Percentiles rank a stretch among this genome's conserved stretches.
phyloP scores from a whole-genome alignment of 2,888 invertebrate species.

The Belgica antarctica region DNA sequence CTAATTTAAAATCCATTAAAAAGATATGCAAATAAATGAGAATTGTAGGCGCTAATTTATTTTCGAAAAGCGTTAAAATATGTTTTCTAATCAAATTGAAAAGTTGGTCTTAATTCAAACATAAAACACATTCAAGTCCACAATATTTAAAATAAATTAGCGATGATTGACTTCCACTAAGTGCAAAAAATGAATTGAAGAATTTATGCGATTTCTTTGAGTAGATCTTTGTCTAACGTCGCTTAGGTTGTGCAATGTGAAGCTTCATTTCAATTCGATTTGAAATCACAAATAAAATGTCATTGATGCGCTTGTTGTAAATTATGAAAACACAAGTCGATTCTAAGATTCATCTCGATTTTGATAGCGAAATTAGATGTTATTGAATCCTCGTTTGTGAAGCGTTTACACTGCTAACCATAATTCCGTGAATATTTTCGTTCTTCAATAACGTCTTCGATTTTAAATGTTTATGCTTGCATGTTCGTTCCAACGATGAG shows the following conservation, averaged over 20 bases:
- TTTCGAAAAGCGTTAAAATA: no score
- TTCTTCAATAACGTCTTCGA: not conserved
- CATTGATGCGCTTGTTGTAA: constrained; percentile 18
- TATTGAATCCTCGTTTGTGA: no score
- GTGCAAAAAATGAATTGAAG: no score
- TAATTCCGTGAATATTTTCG: constrained; percentile 4
- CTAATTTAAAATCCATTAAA: no score
- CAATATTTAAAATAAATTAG: no score
- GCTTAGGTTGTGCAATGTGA: not conserved
- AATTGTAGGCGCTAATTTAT: no score
- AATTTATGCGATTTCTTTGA: constrained; percentile 11
- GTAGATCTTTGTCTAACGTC: not conserved
- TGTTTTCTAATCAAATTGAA: no score
- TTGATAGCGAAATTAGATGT: no score
- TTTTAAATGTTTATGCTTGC: constrained; percentile 16
- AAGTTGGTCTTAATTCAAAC: no score
- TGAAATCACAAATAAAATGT: constrained; percentile 33
- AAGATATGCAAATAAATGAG: no score
- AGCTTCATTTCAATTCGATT: not conserved
- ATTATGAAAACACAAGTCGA: constrained; percentile 8
- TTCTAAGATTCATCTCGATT: not conserved
- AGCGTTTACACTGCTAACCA: not conserved
- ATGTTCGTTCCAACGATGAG: constrained; percentile 6
- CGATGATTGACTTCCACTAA: no score
- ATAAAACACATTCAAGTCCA: no score